phyloP scores from a whole-genome alignment of 2,888 invertebrate genomes.

The Acrobasis repandana region DNA sequence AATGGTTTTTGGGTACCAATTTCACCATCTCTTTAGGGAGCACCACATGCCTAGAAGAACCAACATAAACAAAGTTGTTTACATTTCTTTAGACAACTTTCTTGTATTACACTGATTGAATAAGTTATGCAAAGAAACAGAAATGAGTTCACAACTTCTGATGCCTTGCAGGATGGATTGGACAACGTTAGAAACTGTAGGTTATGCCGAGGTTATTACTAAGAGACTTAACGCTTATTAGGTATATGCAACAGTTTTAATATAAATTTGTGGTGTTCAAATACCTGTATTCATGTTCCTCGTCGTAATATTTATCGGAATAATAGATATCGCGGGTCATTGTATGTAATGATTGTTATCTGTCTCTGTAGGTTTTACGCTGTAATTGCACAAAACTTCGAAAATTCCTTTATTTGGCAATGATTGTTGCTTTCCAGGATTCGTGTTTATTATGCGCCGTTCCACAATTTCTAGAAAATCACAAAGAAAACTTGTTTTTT shows the following conservation, averaged over 20 bases:
- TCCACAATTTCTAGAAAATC: conserved; percentile 26
- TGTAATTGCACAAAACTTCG: not conserved
- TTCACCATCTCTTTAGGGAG: conserved; percentile 96
- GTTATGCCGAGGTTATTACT: not conserved
- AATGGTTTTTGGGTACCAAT: conserved; percentile 94
- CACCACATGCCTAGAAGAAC: conserved; percentile 92
- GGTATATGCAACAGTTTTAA: conserved; percentile 1
- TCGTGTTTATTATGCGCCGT: not conserved
- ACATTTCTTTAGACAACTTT: not conserved
- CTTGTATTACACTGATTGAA: too few relatives aligned
- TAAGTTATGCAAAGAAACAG: too few relatives aligned
- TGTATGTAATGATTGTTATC: conserved; percentile 27
- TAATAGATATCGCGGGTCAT: conserved; percentile 92
- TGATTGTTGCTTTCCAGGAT: not conserved
- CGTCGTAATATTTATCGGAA: conserved; percentile 96
- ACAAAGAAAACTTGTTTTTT: conserved; percentile 32
- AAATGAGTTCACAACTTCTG: too few relatives aligned
- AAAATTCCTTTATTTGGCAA: not conserved
- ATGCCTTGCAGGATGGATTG: too few relatives aligned
- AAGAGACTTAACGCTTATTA: not conserved
- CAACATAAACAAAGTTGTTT: conserved; percentile 16
- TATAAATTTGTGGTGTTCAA: conserved; percentile 4
- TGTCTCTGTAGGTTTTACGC: not conserved
- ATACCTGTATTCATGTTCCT: conserved; percentile 95
- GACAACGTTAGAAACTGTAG: not conserved